These are phyloP conservation scores for Furcifer pardalis DNA, from an alignment of 2,797 vertebrate genomes.

Conservation along the genomic window DNA sequence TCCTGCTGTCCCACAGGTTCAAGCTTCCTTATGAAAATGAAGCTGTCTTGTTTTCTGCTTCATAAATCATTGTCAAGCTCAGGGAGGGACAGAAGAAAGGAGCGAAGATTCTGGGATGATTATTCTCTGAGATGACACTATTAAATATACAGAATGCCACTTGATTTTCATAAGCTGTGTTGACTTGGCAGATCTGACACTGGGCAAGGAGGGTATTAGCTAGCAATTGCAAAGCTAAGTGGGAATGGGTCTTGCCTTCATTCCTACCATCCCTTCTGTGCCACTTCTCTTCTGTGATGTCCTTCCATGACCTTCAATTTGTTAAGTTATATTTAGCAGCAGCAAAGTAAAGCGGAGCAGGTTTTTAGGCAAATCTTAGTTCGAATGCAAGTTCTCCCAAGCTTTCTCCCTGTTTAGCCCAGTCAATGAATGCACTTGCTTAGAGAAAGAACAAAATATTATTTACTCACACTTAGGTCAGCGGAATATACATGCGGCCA, in stretches of 20 bases:
- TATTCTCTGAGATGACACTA: constrained; percentile 79
- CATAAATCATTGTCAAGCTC: constrained; percentile 84
- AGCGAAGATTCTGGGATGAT: constrained; percentile 81
- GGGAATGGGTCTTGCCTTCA: constrained; percentile 32
- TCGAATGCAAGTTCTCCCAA: too few relatives aligned
- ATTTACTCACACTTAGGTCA: too few relatives aligned
- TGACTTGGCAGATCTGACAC: constrained; percentile 72
- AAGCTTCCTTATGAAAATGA: constrained; percentile 82
- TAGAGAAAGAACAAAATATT: too few relatives aligned
- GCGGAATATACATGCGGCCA: too few relatives aligned
- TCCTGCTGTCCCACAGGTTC: constrained; percentile 78
- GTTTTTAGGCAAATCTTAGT: too few relatives aligned
- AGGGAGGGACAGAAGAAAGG: constrained; percentile 76
- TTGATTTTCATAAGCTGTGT: constrained; percentile 72
- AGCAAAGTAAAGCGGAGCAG: too few relatives aligned
- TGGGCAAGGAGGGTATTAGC: constrained; percentile 35
- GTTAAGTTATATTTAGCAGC: too few relatives aligned
- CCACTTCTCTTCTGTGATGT: not conserved
- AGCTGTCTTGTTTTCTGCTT: constrained; percentile 82
- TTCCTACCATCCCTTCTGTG: constrained; percentile 27
- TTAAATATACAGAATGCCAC: constrained; percentile 77
- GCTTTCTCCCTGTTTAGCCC: too few relatives aligned
- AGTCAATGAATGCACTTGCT: too few relatives aligned
- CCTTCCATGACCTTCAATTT: not conserved
- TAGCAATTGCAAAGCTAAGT: constrained; percentile 57